Conservation (phyloP, 2,888 invertebrate genomes). For the Apodemia mormo region DNA sequence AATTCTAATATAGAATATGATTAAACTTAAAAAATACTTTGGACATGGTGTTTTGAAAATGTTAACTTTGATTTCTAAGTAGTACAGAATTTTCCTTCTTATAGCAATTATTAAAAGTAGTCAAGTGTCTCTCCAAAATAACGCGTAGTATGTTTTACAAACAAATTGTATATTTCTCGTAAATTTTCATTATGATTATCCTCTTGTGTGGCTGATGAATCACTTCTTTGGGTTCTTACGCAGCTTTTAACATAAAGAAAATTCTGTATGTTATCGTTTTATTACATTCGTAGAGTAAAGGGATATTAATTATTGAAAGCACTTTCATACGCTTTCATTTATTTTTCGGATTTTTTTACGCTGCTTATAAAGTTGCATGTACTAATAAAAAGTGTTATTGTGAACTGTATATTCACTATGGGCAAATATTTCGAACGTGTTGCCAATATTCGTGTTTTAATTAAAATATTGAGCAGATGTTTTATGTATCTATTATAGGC, state of each 20-base stretch:
- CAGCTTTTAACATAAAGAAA: constrained; percentile 36
- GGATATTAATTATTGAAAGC: constrained; percentile 27
- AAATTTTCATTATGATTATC: neutral
- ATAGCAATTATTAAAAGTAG: neutral
- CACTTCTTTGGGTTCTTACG: constrained; percentile 21
- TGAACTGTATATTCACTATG: neutral
- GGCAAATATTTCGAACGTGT: neutral
- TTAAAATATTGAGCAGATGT: neutral
- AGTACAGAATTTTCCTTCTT: neutral
- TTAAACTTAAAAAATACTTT: too few relatives aligned
- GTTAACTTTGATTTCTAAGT: neutral
- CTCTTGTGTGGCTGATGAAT: neutral
- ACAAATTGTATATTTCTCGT: neutral
- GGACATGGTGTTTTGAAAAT: too few relatives aligned
- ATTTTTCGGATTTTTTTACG: constrained; percentile 19
- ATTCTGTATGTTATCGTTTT: constrained; percentile 39
- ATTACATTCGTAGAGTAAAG: constrained; percentile 31
- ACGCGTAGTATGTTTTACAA: too few relatives aligned
- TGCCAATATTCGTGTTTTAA: neutral
- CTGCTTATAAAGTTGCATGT: constrained; percentile 21
- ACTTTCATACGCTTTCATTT: constrained; percentile 37
- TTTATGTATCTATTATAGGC: too few relatives aligned
- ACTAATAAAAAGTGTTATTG: neutral
- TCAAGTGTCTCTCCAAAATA: neutral
- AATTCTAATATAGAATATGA: too few relatives aligned